phyloP scores from a whole-genome alignment of 2,113 vertebrate genomes.

The Spermophilus dauricus region DNA sequence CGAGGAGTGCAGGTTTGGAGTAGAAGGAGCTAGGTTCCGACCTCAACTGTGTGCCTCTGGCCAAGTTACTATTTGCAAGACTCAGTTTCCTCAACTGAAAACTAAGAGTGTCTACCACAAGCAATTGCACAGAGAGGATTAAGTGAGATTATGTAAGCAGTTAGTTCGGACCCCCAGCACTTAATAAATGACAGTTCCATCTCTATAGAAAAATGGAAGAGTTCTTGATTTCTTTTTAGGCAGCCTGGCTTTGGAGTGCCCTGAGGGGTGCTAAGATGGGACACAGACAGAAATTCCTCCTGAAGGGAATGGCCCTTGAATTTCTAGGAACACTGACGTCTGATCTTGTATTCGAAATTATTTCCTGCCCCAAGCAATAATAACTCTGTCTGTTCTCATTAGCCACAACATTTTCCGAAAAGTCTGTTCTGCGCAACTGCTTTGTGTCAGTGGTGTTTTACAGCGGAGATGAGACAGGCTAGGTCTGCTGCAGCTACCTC shows the following conservation, averaged over 20 bases:
- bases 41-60: not conserved
- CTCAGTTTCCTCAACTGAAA: not conserved
- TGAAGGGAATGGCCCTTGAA: not conserved
- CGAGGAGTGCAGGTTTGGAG: not conserved
- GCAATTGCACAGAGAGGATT: not conserved
- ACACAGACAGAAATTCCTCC: not conserved
- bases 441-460: slow-evolving; percentile 53
- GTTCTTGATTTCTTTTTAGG: slow-evolving; percentile 35
- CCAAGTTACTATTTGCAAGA: not conserved
- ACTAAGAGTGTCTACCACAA: not conserved
- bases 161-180: not conserved
- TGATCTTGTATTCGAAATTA: slow-evolving; percentile 59
- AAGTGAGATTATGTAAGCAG: not conserved
- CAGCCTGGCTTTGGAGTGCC: not conserved
- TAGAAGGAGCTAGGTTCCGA: not conserved
- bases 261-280: not conserved
- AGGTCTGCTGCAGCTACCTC: not conserved
- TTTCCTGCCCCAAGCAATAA: slow-evolving; percentile 62
- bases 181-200: not conserved
- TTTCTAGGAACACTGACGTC: slow-evolving; percentile 48
- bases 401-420: slow-evolving; percentile 31
- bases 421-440: slow-evolving; percentile 62
- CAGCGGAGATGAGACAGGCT: slow-evolving; percentile 55
- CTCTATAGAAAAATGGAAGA: not conserved
- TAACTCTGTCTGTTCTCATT: slow-evolving; percentile 66